Evolutionary conservation across 2,888 invertebrate species (phyloP), one percentile per base, ranked within the genome.

Genomic region (Lasius fuliginosus): DNA sequence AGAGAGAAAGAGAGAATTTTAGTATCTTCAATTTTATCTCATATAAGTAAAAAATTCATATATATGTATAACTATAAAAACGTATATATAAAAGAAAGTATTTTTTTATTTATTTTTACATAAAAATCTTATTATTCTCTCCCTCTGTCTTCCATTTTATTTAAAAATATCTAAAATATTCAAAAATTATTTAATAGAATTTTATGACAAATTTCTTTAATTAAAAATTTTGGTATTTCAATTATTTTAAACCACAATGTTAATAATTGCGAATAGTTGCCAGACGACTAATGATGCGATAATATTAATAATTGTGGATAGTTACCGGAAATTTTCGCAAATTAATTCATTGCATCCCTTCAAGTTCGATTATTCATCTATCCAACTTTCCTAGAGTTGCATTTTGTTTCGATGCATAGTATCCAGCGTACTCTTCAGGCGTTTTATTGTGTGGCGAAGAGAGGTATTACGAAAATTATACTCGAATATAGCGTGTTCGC

Each of bases 381-480:
- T 81, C 62, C 60, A 81, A 81, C 46, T 81, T 81, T 62, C 73
- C 18, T 18, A 60, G 73, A 81, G 36, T 81, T 73, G 60, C 60
- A 60, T 81, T 79, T 79, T 71, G 79, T 71, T 81, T 81, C 79
- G 46, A 71, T 46, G 73, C 60, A 60, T 12, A n/a, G 11, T 68
- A 53, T 33, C 69, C 58, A 33, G 18, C 42, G 6, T 33, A 33
- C 36, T 62, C 73, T 73, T 46, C 46, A 27, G 23, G 27, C 73
- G 79, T 81, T 81, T 81, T 73, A 81, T 53, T 53, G n/a, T n/a
- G 8, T 60, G 46, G 36, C 33, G 46, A 73, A 12, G 71, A 73
- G 60, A 62, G 60, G 36, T 73, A 81, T 81, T 81, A 81, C 73
- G 46, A 81, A 81, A 81, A 73, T 81, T 81, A 53, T 53, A 81